A percentile compares a stretch with the other conserved stretches of the same genome.
These are phyloP conservation scores for Ophion ventricosus DNA, from an alignment of 2,888 invertebrate genomes.

Conservation along the genomic window DNA sequence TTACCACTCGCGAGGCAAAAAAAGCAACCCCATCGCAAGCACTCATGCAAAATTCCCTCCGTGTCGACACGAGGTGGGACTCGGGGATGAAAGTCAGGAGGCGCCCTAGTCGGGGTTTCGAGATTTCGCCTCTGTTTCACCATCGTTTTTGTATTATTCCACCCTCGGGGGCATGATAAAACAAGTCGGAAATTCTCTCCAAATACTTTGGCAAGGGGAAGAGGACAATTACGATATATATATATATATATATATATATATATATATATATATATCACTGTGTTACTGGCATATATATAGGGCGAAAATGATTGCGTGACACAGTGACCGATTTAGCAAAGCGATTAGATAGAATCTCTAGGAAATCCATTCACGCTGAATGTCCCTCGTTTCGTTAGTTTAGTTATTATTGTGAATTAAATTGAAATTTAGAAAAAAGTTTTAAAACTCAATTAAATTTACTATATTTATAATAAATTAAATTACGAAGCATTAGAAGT, in stretches of 20 bases:
- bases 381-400: no score
- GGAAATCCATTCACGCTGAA: no score
- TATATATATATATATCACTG: neutral
- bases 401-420: no score
- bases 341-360: no score
- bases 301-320: conserved; percentile 45
- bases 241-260: neutral
- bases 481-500: no score
- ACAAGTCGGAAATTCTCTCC: conserved; percentile 21
- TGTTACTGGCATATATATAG: neutral
- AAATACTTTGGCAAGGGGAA: conserved; percentile 41
- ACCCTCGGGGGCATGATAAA: conserved; percentile 1
- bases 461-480: neutral
- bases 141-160: conserved; percentile 32
- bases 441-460: neutral
- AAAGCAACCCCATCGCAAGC: conserved; percentile 6
- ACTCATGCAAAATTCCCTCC: conserved; percentile 29
- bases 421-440: no score
- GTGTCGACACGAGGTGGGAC: neutral
- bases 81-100: conserved; percentile 30
- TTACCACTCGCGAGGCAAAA: neutral
- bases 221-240: conserved; percentile 35
- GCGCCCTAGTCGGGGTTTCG: neutral
- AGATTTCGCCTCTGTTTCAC: conserved; percentile 9
- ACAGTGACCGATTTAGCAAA: conserved; percentile 63